Base-by-base conservation (phyloP, 1,140 invertebrate genomes). In the Patella vulgata region DNA sequence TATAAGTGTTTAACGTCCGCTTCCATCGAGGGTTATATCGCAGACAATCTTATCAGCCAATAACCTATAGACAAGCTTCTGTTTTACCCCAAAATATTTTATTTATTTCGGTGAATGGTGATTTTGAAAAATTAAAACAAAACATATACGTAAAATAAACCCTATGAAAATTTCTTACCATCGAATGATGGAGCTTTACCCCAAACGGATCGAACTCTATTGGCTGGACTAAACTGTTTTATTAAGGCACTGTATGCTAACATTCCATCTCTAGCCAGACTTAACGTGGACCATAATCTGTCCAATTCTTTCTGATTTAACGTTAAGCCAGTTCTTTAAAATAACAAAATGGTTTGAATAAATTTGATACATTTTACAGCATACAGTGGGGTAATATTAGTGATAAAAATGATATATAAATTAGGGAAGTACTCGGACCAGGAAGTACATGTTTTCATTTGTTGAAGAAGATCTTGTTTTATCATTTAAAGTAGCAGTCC, bases 181-280 rank as follows among this genome's bases (percentile, higher is more conserved):
- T 5, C 33, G 14, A 8, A 36, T 36, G 33, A 14, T 36, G 33
- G 33, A 8, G 33, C 33, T 8, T 5, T 5, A 8, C 33, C 33
- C 33, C 33, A 36, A 8, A 14, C 33, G 5, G 33, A 8, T 36
- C 33, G 5, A 5, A 39, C 54, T 47, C 48, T 68, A 68, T 68
- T 31, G 51, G 57, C 12, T 57, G 39, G 12, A 66, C 28, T 39
- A 62, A 78, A 78, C 28, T 76, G 69, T 40, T 64, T 63, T 23
- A 78, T 68, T 1, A 78, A 60, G 2, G 63, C 57, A 42, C 65
- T 71, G 58, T 77, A 78, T 42, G 68, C 73, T 53, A 68, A 78
- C 74, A 76, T 77, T 42, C 69, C 69, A 54, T 78, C 73, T 19
- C 62, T 56, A 21, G 68, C 61, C 11, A 74, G 36, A 33, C 68